phyloP scores from a whole-genome alignment of 2,888 invertebrate genomes.

The Heliconius ethilla region DNA sequence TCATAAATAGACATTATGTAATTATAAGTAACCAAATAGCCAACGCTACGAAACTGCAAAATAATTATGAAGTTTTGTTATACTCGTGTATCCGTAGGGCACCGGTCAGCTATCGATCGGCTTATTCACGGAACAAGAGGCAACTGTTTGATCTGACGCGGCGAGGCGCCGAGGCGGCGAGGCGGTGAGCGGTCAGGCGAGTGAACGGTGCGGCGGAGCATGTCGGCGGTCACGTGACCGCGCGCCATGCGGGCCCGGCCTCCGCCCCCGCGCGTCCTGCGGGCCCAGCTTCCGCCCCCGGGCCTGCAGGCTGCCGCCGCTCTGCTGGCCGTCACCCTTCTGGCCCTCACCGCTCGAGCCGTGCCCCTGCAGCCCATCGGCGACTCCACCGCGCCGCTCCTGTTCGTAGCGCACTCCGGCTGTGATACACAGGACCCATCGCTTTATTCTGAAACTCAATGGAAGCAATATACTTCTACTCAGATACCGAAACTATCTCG shows the following conservation, averaged over 20 bases:
- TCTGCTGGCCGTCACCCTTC: slow-evolving; percentile 51
- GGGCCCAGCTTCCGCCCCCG: slow-evolving; percentile 47
- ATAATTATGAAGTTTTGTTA: neutral
- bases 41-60: neutral
- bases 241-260: slow-evolving; percentile 62
- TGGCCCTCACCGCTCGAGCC: slow-evolving; percentile 58
- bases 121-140: slow-evolving; percentile 49
- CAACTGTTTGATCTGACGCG: slow-evolving; percentile 58
- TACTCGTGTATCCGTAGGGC: neutral
- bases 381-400: slow-evolving; percentile 46
- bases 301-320: slow-evolving; percentile 51
- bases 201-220: slow-evolving; percentile 47
- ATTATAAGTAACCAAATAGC: neutral
- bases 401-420: slow-evolving; percentile 59
- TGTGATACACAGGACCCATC: slow-evolving; percentile 52
- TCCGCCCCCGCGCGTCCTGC: slow-evolving; percentile 47
- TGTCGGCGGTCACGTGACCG: slow-evolving; percentile 48
- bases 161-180: slow-evolving; percentile 49
- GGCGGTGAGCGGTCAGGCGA: slow-evolving; percentile 37
- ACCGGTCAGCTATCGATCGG: slow-evolving; percentile 45
- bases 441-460: slow-evolving; percentile 44
- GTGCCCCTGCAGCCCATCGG: slow-evolving; percentile 25
- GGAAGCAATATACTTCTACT: slow-evolving; percentile 38
- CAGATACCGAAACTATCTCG: slow-evolving; percentile 41
- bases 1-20: no score